A percentile compares a stretch with the other conserved stretches of the same genome.
Evolutionary conservation across 2,113 vertebrate species (phyloP).

Genomic region (Rattus rattus): DNA sequence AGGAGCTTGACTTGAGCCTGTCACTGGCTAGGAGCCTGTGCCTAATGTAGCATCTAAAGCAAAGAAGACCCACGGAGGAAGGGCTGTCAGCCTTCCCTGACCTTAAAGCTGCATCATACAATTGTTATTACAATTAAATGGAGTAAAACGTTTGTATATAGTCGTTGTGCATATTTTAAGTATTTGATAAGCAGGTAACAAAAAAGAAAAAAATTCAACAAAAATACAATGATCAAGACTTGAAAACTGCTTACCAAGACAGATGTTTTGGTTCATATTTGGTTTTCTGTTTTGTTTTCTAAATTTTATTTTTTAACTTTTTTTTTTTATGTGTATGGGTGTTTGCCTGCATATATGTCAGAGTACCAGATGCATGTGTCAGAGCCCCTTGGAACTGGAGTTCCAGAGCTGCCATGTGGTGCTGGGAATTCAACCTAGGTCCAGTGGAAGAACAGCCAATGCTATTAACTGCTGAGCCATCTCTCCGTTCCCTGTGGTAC

Average conservation of each 20-base stretch:
- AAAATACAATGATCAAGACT: constrained; percentile 1
- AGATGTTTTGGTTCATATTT: background rate
- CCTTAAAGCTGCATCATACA: background rate
- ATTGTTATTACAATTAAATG: constrained; percentile 38
- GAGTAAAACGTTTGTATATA: background rate
- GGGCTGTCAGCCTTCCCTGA: background rate
- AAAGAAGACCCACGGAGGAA: background rate
- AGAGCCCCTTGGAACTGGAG: background rate
- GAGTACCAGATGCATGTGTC: background rate
- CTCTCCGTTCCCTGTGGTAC: background rate
- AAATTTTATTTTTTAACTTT: background rate
- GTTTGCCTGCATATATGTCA: background rate
- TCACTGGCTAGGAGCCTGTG: background rate
- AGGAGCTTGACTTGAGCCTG: background rate
- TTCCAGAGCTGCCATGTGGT: background rate
- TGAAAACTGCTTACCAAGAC: constrained; percentile 4
- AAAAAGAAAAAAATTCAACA: background rate
- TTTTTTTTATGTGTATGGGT: background rate
- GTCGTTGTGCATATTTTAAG: background rate
- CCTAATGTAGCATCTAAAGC: background rate
- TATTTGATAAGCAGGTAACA: background rate
- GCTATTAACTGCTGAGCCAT: background rate
- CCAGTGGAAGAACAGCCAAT: background rate
- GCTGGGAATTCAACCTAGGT: background rate
- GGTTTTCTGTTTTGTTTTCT: background rate